These are phyloP conservation scores for Mythimna albipuncta DNA, from an alignment of 2,888 invertebrate species.

Conservation along the genomic window DNA sequence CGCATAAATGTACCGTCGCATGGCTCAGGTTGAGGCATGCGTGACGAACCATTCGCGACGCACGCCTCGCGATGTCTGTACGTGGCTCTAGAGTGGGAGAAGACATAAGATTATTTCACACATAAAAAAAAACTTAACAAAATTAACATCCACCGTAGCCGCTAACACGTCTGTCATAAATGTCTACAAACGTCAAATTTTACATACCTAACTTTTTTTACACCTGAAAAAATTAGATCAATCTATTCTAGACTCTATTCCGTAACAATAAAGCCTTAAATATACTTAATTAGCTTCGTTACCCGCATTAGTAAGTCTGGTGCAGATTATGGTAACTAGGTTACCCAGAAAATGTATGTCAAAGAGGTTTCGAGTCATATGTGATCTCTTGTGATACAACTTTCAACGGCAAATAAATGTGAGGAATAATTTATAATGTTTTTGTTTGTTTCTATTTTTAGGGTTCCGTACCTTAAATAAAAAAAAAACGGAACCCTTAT, in stretches of 20 bases:
- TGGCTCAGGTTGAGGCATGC: too few species aligned
- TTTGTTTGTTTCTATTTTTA: conserved; percentile 36
- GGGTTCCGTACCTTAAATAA: too few species aligned
- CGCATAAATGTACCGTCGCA: too few species aligned
- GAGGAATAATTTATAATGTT: conserved; percentile 35
- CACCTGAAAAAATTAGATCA: conserved; percentile 12
- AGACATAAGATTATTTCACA: too few species aligned
- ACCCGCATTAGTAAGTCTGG: conserved; percentile 39
- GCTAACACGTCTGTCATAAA: conserved; percentile 68
- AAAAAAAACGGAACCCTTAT: too few species aligned
- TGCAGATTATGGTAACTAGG: conserved; percentile 62
- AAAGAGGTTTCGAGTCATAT: conserved; percentile 59
- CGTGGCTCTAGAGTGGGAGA: too few species aligned
- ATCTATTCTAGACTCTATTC: conserved; percentile 51
- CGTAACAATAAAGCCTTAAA: conserved; percentile 33
- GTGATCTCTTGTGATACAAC: conserved; percentile 45
- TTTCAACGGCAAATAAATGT: conserved; percentile 49
- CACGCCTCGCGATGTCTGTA: too few species aligned
- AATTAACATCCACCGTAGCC: conserved; percentile 49
- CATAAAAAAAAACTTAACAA: too few species aligned
- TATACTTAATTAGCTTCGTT: conserved; percentile 55
- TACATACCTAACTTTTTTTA: conserved; percentile 43
- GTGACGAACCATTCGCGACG: too few species aligned
- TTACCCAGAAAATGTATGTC: conserved; percentile 66
- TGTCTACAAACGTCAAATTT: conserved; percentile 69